These are phyloP conservation scores for Melieria crassipennis DNA, from an alignment of 2,888 invertebrate genomes.

Conservation along the genomic window DNA sequence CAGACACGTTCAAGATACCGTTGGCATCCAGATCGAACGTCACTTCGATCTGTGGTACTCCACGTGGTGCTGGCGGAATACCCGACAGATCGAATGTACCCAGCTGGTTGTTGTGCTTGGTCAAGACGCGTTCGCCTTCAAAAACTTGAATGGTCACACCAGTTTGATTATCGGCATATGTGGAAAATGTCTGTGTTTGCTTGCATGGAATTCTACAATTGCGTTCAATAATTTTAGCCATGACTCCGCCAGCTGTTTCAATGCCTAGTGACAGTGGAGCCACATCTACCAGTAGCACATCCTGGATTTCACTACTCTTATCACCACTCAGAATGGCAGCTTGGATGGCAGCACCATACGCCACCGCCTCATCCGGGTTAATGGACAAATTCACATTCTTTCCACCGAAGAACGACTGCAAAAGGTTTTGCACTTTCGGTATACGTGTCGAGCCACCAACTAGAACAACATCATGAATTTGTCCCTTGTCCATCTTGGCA, in stretches of 20 bases:
- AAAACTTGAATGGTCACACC: slow-evolving; percentile 79
- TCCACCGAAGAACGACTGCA: slow-evolving; percentile 80
- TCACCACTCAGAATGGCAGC: slow-evolving; percentile 78
- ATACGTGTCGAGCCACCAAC: slow-evolving; percentile 86
- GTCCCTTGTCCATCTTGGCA: slow-evolving; percentile 80
- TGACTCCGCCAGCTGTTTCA: slow-evolving; percentile 84
- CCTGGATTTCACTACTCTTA: slow-evolving; percentile 78
- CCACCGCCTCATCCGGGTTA: slow-evolving; percentile 85
- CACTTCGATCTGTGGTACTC: slow-evolving; percentile 87
- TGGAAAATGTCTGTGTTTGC: slow-evolving; percentile 79
- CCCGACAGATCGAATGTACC: slow-evolving; percentile 96
- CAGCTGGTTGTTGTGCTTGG: slow-evolving; percentile 91
- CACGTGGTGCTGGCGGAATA: slow-evolving; percentile 93
- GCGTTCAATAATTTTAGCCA: slow-evolving; percentile 80
- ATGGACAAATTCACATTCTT: slow-evolving; percentile 79
- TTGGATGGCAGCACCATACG: slow-evolving; percentile 80
- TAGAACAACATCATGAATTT: slow-evolving; percentile 81
- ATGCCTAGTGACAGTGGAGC: slow-evolving; percentile 77
- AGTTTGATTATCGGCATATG: slow-evolving; percentile 83
- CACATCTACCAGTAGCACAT: slow-evolving; percentile 76
- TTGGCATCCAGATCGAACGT: slow-evolving; percentile 89
- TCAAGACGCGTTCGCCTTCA: slow-evolving; percentile 88
- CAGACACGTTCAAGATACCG: slow-evolving; percentile 91
- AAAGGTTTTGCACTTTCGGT: slow-evolving; percentile 79
- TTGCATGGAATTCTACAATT: slow-evolving; percentile 79